Percentiles rank a stretch among this genome's conserved stretches.
phyloP scores from a whole-genome alignment of 2,888 invertebrate genomes.

The Dorcus parallelipipedus region DNA sequence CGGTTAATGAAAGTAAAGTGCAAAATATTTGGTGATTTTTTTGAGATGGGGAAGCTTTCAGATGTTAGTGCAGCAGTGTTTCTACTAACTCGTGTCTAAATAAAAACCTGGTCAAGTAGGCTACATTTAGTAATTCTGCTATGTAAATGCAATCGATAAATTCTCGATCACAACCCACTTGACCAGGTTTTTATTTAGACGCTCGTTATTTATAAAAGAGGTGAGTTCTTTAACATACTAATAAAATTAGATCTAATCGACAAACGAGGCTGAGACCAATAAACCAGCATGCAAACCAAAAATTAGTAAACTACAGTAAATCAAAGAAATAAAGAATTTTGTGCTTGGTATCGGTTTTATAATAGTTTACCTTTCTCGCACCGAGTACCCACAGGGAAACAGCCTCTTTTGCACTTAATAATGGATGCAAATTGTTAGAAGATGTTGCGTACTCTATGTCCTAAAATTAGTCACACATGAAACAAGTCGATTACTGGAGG shows the following conservation, averaged over 20 bases:
- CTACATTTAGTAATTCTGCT: no score
- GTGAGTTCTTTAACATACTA: no score
- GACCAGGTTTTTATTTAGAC: no score
- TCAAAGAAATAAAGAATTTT: slow-evolving; percentile 14
- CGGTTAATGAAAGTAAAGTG: no score
- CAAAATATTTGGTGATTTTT: no score
- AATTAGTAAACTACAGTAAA: slow-evolving; percentile 1
- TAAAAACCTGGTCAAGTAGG: no score
- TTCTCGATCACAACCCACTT: no score
- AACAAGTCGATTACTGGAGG: background rate
- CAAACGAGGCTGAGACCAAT: slow-evolving; percentile 22
- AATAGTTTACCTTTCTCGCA: slow-evolving; percentile 76
- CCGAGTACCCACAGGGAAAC: slow-evolving; percentile 91
- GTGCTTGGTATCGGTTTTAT: slow-evolving; percentile 10
- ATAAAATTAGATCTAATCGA: background rate
- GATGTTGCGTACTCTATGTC: slow-evolving; percentile 66
- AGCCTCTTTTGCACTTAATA: slow-evolving; percentile 91
- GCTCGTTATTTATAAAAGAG: no score
- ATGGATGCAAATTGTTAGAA: slow-evolving; percentile 71
- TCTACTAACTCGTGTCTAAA: no score
- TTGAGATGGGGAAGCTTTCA: no score
- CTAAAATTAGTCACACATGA: slow-evolving; percentile 51
- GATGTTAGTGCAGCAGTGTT: no score
- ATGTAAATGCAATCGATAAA: no score
- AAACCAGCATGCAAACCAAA: slow-evolving; percentile 16